Conservation (phyloP, 1,140 invertebrate species). For the Cephus cinctus region DNA sequence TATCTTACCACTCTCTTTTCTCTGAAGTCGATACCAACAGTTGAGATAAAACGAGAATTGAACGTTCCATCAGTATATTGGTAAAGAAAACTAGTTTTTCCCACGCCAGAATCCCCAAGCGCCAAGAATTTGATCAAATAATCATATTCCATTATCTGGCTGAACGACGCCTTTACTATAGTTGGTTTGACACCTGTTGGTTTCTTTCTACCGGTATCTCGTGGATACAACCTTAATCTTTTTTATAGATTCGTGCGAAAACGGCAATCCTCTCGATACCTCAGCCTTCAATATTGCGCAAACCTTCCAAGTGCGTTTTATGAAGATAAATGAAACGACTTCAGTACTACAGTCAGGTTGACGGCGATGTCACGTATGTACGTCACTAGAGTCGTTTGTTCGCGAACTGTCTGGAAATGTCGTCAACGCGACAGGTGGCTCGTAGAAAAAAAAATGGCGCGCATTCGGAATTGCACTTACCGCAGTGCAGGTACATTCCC, state of each 20-base stretch:
- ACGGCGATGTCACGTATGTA: no score
- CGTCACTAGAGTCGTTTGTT: no score
- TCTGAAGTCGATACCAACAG: conserved; percentile 96
- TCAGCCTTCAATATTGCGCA: not conserved
- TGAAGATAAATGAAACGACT: not conserved
- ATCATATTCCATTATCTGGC: conserved; percentile 83
- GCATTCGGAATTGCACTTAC: no score
- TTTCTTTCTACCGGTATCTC: no score
- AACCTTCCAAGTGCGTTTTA: not conserved
- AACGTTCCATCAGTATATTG: conserved; percentile 95
- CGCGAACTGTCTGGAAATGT: no score
- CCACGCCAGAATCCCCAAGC: conserved; percentile 90
- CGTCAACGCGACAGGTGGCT: no score
- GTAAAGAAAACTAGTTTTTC: conserved; percentile 91
- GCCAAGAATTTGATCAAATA: conserved; percentile 95
- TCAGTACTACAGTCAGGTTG: no score
- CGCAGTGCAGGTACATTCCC: no score
- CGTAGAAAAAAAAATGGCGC: no score
- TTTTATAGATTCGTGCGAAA: not conserved
- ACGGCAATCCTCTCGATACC: not conserved
- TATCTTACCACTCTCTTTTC: conserved; percentile 89
- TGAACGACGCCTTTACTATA: no score
- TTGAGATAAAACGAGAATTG: conserved; percentile 91
- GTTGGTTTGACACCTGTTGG: not conserved
- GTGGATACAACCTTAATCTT: no score